Evolutionary conservation across 2,113 vertebrate genomes (phyloP).

Genomic region (Thunnus thynnus): DNA sequence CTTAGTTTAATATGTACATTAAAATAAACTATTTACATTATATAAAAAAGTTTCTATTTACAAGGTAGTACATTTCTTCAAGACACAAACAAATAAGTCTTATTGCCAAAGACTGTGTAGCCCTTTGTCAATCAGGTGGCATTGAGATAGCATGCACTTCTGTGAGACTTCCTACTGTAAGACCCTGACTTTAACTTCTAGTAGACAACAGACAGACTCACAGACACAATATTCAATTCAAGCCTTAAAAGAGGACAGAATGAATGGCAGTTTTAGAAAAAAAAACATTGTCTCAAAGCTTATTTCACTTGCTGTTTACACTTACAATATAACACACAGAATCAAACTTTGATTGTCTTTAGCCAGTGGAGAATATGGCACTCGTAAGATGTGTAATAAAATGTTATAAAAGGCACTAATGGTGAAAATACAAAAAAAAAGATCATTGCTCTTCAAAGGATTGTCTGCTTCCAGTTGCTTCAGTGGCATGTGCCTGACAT

Average conservation of each 20-base stretch:
- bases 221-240: constrained; percentile 79
- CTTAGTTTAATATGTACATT: constrained; percentile 91
- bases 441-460: constrained; percentile 43
- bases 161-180: constrained; percentile 69
- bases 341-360: constrained; percentile 61
- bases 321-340: constrained; percentile 53
- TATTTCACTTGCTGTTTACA: constrained; percentile 76
- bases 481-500: constrained; percentile 77
- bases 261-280: constrained; percentile 86
- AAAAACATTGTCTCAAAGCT: constrained; percentile 90
- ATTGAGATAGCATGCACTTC: constrained; percentile 83
- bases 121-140: constrained; percentile 89
- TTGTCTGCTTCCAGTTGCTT: constrained; percentile 76
- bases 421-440: constrained; percentile 59
- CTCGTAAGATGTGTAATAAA: constrained; percentile 69
- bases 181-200: constrained; percentile 85
- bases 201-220: constrained; percentile 57
- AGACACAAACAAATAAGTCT: constrained; percentile 80
- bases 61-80: constrained; percentile 84
- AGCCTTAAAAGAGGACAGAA: constrained; percentile 75
- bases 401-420: constrained; percentile 75
- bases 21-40: constrained; percentile 88
- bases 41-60: constrained; percentile 89
- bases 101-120: constrained; percentile 88
- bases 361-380: constrained; percentile 71